Conservation (phyloP, 1,140 invertebrate species). For the Colletes gigas region DNA sequence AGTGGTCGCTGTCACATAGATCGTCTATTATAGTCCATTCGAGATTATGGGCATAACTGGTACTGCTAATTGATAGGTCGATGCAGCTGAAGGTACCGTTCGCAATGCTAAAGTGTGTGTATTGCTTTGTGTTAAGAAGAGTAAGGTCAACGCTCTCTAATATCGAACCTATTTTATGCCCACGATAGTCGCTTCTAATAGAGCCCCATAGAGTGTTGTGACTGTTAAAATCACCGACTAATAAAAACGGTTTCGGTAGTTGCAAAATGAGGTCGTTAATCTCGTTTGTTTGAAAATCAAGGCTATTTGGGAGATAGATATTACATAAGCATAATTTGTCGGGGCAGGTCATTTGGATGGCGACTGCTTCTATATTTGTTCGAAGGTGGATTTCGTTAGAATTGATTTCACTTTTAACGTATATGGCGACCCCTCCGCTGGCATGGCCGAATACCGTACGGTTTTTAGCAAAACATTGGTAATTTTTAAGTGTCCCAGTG, state of each 20-base stretch:
- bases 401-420: background rate
- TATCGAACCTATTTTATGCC: slow-evolving; percentile 61
- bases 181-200: slow-evolving; percentile 59
- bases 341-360: too few relatives aligned
- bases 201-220: slow-evolving; percentile 71
- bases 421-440: background rate
- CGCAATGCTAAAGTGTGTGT: slow-evolving; percentile 62
- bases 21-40: background rate
- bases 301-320: too few relatives aligned
- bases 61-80: background rate
- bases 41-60: background rate
- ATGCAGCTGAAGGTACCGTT: slow-evolving; percentile 51
- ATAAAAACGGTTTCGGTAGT: slow-evolving; percentile 39
- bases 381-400: background rate
- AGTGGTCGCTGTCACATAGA: background rate
- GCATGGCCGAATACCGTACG: background rate
- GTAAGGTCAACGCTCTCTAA: slow-evolving; percentile 56
- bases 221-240: slow-evolving; percentile 49
- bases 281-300: slow-evolving; percentile 37
- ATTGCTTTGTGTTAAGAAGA: slow-evolving; percentile 65
- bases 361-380: background rate
- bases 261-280: slow-evolving; percentile 63
- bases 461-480: background rate
- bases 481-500: background rate
- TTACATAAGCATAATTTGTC: too few relatives aligned